Percentiles rank a stretch among this genome's conserved stretches.
These are phyloP conservation scores for Myripristis jacobus DNA, from an alignment of 2,797 vertebrate genomes.

Conservation along the genomic window DNA sequence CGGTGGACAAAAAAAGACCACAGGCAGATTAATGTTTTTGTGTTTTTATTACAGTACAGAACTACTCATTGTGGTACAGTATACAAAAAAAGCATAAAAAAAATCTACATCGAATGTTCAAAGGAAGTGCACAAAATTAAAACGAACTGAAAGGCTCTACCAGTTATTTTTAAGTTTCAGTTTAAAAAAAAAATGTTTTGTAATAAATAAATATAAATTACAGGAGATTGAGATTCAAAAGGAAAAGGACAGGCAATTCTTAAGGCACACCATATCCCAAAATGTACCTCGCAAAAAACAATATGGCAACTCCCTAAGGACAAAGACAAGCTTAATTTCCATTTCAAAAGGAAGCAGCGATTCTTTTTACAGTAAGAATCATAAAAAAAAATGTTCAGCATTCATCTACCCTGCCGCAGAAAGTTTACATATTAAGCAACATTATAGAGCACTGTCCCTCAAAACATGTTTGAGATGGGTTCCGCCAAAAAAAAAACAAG, in stretches of 20 bases:
- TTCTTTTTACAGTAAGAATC: slow-evolving; percentile 69
- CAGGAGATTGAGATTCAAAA: slow-evolving; percentile 66
- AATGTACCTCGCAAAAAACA: slow-evolving; percentile 80
- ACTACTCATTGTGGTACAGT: slow-evolving; percentile 79
- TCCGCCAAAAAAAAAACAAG: slow-evolving; percentile 32
- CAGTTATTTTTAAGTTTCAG: slow-evolving; percentile 79
- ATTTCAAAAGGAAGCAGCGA: slow-evolving; percentile 71
- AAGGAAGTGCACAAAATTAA: slow-evolving; percentile 84
- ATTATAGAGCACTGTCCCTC: slow-evolving; percentile 63
- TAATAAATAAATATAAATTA: slow-evolving; percentile 90
- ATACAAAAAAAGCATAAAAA: slow-evolving; percentile 80
- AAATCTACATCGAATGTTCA: slow-evolving; percentile 77
- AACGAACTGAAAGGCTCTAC: slow-evolving; percentile 70
- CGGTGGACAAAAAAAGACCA: neutral
- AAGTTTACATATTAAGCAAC: slow-evolving; percentile 69
- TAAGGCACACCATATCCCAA: slow-evolving; percentile 81
- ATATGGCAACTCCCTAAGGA: slow-evolving; percentile 77
- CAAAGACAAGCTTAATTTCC: slow-evolving; percentile 77
- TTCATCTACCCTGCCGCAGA: slow-evolving; percentile 79
- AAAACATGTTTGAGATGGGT: slow-evolving; percentile 58
- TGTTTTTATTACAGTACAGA: slow-evolving; percentile 80
- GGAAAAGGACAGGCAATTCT: slow-evolving; percentile 76
- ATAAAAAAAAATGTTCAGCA: slow-evolving; percentile 72
- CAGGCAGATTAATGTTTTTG: slow-evolving; percentile 13
- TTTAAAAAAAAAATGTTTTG: slow-evolving; percentile 74